phyloP scores from a whole-genome alignment of 1,140 invertebrate genomes.

The Polypedilum vanderplanki region DNA sequence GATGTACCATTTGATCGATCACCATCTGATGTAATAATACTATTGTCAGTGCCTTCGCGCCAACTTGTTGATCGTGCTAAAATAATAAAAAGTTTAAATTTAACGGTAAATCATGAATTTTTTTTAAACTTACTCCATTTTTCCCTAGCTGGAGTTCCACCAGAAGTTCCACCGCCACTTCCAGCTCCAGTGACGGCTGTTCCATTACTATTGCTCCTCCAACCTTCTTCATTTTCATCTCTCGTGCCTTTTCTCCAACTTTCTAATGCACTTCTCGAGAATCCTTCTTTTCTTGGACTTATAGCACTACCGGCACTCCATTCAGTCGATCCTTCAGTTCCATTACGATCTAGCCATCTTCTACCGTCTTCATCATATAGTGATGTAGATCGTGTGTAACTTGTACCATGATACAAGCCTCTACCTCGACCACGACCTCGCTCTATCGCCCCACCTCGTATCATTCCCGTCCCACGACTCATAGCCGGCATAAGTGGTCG shows the following conservation, averaged over 20 bases:
- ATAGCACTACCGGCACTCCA: constrained; percentile 50
- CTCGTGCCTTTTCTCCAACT: constrained; percentile 55
- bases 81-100: constrained; percentile 34
- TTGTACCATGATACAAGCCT: constrained; percentile 38
- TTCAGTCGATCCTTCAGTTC: constrained; percentile 50
- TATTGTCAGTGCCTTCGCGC: constrained; percentile 53
- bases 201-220: constrained; percentile 46
- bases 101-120: constrained; percentile 30
- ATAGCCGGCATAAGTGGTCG: constrained; percentile 47
- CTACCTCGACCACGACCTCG: constrained; percentile 43
- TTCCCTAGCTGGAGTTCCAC: constrained; percentile 38
- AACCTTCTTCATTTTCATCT: constrained; percentile 54
- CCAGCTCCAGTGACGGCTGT: constrained; percentile 33
- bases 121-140: constrained; percentile 48
- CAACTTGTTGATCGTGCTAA: constrained; percentile 52
- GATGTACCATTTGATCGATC: constrained; percentile 36
- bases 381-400: constrained; percentile 38
- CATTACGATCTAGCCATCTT: constrained; percentile 56
- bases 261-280: constrained; percentile 49
- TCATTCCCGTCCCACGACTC: constrained; percentile 47
- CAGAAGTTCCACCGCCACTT: too few relatives aligned
- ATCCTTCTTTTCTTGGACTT: constrained; percentile 56
- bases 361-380: constrained; percentile 38
- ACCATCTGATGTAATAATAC: constrained; percentile 34
- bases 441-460: constrained; percentile 48